Evolutionary conservation across 2,113 vertebrate genomes (phyloP).

Genomic region (Tenrec ecaudatus): DNA sequence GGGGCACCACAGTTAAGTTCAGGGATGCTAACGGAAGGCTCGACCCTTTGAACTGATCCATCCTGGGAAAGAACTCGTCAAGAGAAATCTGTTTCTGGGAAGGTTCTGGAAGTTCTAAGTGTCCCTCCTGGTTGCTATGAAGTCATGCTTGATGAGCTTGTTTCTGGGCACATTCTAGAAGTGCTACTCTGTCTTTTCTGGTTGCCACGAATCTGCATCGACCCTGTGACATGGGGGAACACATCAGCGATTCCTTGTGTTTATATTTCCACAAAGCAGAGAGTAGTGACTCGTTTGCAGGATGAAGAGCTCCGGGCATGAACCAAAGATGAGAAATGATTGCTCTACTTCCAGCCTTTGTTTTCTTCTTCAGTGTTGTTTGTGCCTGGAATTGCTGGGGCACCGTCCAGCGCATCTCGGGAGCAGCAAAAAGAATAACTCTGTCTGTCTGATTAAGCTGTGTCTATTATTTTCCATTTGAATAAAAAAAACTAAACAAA

Average conservation of each 20-base stretch:
- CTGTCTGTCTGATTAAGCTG: conserved; percentile 55
- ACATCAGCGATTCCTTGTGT: conserved; percentile 14
- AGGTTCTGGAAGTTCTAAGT: too few relatives aligned
- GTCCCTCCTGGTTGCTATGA: too few relatives aligned
- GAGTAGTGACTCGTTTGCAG: not conserved
- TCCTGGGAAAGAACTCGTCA: too few relatives aligned
- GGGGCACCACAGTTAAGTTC: not conserved
- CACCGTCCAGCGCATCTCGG: conserved; percentile 9
- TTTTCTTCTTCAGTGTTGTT: conserved; percentile 2
- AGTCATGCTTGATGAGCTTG: too few relatives aligned
- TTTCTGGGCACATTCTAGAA: too few relatives aligned
- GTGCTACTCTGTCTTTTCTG: too few relatives aligned
- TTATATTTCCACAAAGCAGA: not conserved
- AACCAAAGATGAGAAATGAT: conserved; percentile 50
- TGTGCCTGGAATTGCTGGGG: conserved; percentile 11
- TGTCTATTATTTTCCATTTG: conserved; percentile 66
- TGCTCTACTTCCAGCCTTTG: not conserved
- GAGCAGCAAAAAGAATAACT: conserved; percentile 62
- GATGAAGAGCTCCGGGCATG: not conserved
- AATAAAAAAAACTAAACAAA: conserved; percentile 53
- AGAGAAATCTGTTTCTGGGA: too few relatives aligned
- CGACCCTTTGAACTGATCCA: too few relatives aligned
- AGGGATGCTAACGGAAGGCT: not conserved
- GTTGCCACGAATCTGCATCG: too few relatives aligned
- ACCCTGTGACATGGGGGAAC: not conserved